phyloP scores from a whole-genome alignment of 1,140 invertebrate species.

The Aphelenchoides avenae region DNA sequence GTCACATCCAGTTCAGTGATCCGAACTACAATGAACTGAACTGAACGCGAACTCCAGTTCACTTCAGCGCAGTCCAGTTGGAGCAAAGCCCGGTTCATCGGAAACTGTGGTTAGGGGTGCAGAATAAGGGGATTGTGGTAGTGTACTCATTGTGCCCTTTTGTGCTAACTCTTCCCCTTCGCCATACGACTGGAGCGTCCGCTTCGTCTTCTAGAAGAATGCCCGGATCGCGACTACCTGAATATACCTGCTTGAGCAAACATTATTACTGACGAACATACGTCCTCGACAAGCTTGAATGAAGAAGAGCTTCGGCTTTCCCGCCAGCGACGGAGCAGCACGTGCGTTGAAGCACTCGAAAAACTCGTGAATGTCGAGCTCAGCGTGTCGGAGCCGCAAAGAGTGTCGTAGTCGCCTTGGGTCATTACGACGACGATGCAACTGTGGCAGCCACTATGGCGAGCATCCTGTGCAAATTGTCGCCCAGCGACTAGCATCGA shows the following conservation, averaged over 20 bases:
- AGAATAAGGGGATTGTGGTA: no score
- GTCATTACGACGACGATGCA: conserved; percentile 50
- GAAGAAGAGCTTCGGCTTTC: conserved; percentile 75
- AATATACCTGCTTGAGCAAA: conserved; percentile 8
- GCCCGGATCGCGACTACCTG: conserved; percentile 3
- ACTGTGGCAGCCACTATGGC: conserved; percentile 23
- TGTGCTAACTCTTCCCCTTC: not conserved
- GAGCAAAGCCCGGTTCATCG: no score
- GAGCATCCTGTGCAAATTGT: conserved; percentile 15
- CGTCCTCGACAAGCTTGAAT: conserved; percentile 70
- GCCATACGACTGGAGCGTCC: not conserved
- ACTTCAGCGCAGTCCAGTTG: no score
- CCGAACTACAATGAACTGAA: no score
- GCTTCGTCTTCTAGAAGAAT: not conserved
- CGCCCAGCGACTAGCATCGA: conserved; percentile 29
- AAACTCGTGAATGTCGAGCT: conserved; percentile 45
- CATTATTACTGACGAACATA: not conserved
- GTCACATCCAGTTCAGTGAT: no score
- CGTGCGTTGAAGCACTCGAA: conserved; percentile 65
- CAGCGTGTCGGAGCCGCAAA: conserved; percentile 53
- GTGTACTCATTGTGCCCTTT: no score
- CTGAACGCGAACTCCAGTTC: no score
- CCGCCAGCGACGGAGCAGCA: conserved; percentile 65
- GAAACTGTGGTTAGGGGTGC: no score
- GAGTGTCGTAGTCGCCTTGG: conserved; percentile 53